Base-by-base conservation (phyloP, 2,113 vertebrate genomes). In the Neogobius melanostomus region DNA sequence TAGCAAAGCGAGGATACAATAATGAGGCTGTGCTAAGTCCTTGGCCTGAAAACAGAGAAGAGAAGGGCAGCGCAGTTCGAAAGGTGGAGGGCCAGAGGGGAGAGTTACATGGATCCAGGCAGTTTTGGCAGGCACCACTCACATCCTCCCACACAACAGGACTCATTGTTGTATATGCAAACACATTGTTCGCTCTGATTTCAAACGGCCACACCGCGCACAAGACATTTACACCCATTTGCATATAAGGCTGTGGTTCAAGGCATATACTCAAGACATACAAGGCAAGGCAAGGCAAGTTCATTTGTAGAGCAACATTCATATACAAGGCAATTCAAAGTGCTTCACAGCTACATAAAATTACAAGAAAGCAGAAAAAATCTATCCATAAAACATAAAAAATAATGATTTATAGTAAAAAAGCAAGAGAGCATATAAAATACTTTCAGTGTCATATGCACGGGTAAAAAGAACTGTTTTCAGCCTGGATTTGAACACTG, bases 71-170 rank as follows among this genome's bases (percentile, higher is more conserved):
- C 54, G 57, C 65, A 63, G 9, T 66, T 48, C 63, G 62, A 53
- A 71, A 83, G 78, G 76, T 79, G 75, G 80, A 79, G 74, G 61
- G 73, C 53, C 69, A 83, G 44, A 75, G 48, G 69, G 69, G 66
- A 76, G 66, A 84, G 84, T 90, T 74, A 83, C 65, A 67, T 80
- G 68, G 83, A 82, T 44, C 51, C 65, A 82, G 73, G 76, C 63
- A 6, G 50, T 59, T 70, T 66, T 80, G 73, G 82, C 72, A 82
- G 61, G 73, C 3, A 66, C 51, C 6, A 45, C 69, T 73, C 28
- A 77, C 62, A 79, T 78, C 76, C 84, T 78, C 86, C 83, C 82
- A 81, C 81, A 62, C 80, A 82, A 54, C 76, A 82, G 70, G 82
- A 16, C 66, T 68, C 69, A 83, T 85, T 65, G 45, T 81, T 46